Conservation (phyloP, 2,888 invertebrate species). For the Lypha dubia region DNA sequence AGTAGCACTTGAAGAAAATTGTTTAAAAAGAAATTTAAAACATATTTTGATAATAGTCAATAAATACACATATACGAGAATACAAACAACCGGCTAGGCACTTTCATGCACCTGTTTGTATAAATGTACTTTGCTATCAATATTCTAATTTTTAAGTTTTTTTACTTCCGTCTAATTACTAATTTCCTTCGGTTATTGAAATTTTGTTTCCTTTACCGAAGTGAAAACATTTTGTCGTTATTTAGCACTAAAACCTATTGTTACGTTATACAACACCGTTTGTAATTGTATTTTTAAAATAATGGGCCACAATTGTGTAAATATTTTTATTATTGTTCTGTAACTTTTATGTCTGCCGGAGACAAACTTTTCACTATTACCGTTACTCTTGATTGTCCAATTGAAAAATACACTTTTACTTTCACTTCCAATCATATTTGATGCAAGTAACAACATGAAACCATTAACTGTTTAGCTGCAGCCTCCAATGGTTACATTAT, state of each 20-base stretch:
- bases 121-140: no score
- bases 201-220: background rate
- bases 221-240: no score
- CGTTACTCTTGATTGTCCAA: background rate
- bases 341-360: background rate
- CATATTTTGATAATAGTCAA: no score
- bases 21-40: no score
- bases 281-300: background rate
- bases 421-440: background rate
- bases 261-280: constrained; percentile 5
- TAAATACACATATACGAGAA: no score
- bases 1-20: no score
- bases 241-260: background rate
- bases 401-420: background rate
- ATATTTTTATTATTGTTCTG: background rate
- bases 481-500: no score
- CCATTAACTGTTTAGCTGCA: no score
- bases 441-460: background rate
- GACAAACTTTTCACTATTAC: background rate
- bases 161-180: background rate
- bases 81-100: no score
- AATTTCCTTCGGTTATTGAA: background rate
- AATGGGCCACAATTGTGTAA: background rate
- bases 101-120: no score
- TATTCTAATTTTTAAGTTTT: background rate